Base-by-base conservation (phyloP, 2,113 vertebrate species). In the Vicugna pacos region DNA sequence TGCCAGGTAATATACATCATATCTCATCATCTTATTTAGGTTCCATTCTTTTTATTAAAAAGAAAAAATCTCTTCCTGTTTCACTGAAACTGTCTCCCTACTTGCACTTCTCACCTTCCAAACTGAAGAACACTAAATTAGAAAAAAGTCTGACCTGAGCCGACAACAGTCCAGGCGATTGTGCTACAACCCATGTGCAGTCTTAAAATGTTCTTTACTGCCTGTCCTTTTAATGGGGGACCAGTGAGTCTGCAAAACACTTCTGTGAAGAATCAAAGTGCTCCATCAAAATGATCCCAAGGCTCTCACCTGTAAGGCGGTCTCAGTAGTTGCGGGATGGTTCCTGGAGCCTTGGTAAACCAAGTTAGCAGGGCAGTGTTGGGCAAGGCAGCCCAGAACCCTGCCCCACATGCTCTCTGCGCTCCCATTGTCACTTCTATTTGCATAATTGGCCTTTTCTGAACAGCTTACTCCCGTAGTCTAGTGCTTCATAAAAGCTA, bases 11-110 rank as follows among this genome's bases (percentile, higher is more conserved):
- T 52, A 90, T 54, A 19, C 35, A 60, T 77, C 46, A 8, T 56
- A 70, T 62, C n/a, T 9, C 35, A 82, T 67, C 69, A 73, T 85
- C 54, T 92, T 84, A 76, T 93, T 91, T 93, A 86, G 46, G 17
- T 89, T 88, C 30, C 46, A 42, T n/a, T 94, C 28, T 52, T 91
- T 6, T 56, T 46, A 54, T 16, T 15, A 16, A n/a, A 48, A 81
- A 65, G 17, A 48, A 42, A 62, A 8, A 56, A 20, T 11, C 26
- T 77, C 80, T 79, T n/a, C 19, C 48, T 32, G 26, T 73, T 97
- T 92, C 80, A 30, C 2, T 80, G 73, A 79, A 54, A 90, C 12
- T 56, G 4, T 56, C 62, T 75, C 46, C n/a, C 72, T 62, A 9
- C 26, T 90, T 92, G n/a, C 24, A 58, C 9, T 38, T 91, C 48